A percentile compares a stretch with the other conserved stretches of the same genome.
phyloP scores from a whole-genome alignment of 2,888 invertebrate genomes.

The Salpingus planirostris region DNA sequence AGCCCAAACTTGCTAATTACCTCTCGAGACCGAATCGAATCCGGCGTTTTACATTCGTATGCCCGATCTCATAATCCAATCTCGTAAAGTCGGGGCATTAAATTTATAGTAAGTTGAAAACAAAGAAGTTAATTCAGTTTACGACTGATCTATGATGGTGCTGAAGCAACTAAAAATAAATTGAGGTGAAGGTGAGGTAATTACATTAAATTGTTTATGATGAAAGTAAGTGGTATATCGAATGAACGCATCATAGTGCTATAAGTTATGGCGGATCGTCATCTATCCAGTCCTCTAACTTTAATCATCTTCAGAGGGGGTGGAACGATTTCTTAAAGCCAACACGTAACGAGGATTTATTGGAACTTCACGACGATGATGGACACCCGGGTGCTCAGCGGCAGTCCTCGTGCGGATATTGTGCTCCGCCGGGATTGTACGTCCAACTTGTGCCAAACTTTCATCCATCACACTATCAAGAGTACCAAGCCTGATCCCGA shows the following conservation, averaged over 20 bases:
- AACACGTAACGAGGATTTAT: too few relatives aligned
- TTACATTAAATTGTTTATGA: slow-evolving; percentile 32
- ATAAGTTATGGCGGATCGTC: slow-evolving; percentile 15
- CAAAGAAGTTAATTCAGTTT: slow-evolving; percentile 17
- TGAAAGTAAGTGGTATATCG: slow-evolving; percentile 31
- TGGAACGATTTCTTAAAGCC: too few relatives aligned
- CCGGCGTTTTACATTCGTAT: neutral
- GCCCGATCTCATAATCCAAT: slow-evolving; percentile 1
- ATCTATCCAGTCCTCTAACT: slow-evolving; percentile 1
- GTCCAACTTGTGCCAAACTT: too few relatives aligned
- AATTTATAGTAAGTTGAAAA: slow-evolving; percentile 10
- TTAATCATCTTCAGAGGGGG: too few relatives aligned
- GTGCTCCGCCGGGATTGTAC: too few relatives aligned
- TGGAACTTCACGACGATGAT: too few relatives aligned
- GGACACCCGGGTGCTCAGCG: too few relatives aligned
- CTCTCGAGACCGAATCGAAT: too few relatives aligned
- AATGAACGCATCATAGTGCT: slow-evolving; percentile 27
- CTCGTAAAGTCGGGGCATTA: slow-evolving; percentile 4
- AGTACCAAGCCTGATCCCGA: too few relatives aligned
- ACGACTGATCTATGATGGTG: slow-evolving; percentile 20
- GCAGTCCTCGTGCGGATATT: too few relatives aligned
- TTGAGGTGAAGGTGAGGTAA: slow-evolving; percentile 34
- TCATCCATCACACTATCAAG: too few relatives aligned
- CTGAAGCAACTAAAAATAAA: slow-evolving; percentile 27
- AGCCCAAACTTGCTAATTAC: too few relatives aligned